Evolutionary conservation across 1,140 invertebrate genomes (phyloP).

Genomic region (Microplitis demolitor): DNA sequence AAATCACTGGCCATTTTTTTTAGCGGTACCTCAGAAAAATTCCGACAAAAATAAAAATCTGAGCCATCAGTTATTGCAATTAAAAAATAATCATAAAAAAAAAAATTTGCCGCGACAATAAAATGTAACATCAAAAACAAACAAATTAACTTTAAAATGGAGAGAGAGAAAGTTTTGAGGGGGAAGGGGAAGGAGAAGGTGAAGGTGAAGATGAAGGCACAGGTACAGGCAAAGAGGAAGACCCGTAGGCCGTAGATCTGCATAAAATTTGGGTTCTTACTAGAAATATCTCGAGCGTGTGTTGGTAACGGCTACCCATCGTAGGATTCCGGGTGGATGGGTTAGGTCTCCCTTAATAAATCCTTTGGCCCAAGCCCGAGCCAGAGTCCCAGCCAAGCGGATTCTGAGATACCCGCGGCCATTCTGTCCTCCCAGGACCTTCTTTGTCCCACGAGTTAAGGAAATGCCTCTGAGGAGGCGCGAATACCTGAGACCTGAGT

Average conservation of each 20-base stretch:
- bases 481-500: conserved; percentile 22
- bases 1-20: no score
- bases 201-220: not conserved
- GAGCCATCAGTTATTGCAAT: no score
- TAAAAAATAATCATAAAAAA: no score
- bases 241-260: conserved; percentile 33
- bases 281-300: conserved; percentile 6
- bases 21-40: no score
- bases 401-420: conserved; percentile 17
- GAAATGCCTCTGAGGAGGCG: conserved; percentile 20
- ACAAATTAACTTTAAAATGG: not conserved
- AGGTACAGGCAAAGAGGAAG: conserved; percentile 31
- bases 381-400: not conserved
- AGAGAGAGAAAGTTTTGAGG: not conserved
- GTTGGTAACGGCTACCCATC: conserved; percentile 16
- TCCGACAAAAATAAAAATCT: no score
- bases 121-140: no score
- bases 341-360: conserved; percentile 45
- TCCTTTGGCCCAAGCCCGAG: conserved; percentile 20
- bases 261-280: conserved; percentile 44
- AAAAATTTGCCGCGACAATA: no score
- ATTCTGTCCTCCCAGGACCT: conserved; percentile 4
- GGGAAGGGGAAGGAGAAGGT: not conserved
- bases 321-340: conserved; percentile 21
- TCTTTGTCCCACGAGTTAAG: conserved; percentile 13